Conservation (phyloP, 2,113 vertebrate species). For the Arenaria interpres region DNA sequence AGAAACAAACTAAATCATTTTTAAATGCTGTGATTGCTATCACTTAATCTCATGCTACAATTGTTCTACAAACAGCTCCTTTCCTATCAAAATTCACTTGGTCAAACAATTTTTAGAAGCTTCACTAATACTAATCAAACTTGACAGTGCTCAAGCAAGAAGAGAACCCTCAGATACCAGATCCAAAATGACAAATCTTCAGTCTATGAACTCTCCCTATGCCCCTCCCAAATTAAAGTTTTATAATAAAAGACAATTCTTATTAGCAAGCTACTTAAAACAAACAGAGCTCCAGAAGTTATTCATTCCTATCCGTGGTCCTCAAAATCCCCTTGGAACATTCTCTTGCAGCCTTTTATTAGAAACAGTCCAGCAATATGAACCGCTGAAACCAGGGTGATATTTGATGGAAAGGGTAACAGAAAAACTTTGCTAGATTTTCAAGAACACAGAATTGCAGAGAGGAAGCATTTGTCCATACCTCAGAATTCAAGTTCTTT, state of each 20-base stretch:
- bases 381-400: neutral
- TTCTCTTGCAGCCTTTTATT: neutral
- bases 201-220: neutral
- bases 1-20: neutral
- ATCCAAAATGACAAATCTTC: neutral
- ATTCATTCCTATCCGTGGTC: neutral
- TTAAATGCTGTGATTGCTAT: neutral
- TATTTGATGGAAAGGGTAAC: neutral
- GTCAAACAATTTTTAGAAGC: neutral
- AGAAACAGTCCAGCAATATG: neutral
- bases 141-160: neutral
- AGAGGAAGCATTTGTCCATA: neutral
- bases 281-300: neutral
- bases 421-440: neutral
- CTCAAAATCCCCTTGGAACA: neutral
- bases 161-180: neutral
- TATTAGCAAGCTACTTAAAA: neutral
- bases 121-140: neutral
- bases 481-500: neutral
- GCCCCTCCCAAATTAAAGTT: neutral
- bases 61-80: neutral
- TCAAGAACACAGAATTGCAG: neutral
- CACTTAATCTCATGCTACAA: neutral
- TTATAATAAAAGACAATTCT: neutral
- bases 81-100: neutral